Percentiles rank a stretch among this genome's conserved stretches.
phyloP scores from a whole-genome alignment of 2,888 invertebrate genomes.

The Meta bourneti region DNA sequence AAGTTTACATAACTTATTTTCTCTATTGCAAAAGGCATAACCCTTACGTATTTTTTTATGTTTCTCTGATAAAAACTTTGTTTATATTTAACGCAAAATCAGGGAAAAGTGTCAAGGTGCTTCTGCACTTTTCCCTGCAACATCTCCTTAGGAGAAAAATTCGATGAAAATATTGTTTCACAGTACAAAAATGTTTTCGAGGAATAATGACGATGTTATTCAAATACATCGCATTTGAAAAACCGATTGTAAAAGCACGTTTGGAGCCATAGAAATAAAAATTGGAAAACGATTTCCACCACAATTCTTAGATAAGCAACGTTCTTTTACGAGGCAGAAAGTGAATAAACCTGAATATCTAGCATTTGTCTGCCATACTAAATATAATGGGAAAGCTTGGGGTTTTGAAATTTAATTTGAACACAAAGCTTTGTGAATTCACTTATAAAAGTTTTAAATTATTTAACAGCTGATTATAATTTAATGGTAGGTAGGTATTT shows the following conservation, averaged over 20 bases:
- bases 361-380: neutral
- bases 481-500: too few relatives aligned
- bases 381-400: neutral
- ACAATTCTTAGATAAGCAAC: conserved; percentile 46
- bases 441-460: neutral
- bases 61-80: too few relatives aligned
- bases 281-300: conserved; percentile 58
- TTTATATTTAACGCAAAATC: neutral
- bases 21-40: too few relatives aligned
- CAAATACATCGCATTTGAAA: conserved; percentile 45
- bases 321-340: conserved; percentile 16
- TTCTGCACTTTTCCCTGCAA: neutral
- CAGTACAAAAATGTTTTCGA: neutral
- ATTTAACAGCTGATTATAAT: neutral
- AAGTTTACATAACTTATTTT: too few relatives aligned
- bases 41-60: too few relatives aligned
- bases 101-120: neutral
- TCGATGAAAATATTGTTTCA: conserved; percentile 16
- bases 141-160: neutral
- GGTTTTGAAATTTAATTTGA: neutral
- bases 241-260: conserved; percentile 54
- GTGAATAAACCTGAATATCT: neutral
- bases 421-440: neutral
- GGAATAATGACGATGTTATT: conserved; percentile 44
- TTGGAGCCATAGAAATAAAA: conserved; percentile 40